phyloP scores from a whole-genome alignment of 1,140 invertebrate species.

The Steinernema khuongi region DNA sequence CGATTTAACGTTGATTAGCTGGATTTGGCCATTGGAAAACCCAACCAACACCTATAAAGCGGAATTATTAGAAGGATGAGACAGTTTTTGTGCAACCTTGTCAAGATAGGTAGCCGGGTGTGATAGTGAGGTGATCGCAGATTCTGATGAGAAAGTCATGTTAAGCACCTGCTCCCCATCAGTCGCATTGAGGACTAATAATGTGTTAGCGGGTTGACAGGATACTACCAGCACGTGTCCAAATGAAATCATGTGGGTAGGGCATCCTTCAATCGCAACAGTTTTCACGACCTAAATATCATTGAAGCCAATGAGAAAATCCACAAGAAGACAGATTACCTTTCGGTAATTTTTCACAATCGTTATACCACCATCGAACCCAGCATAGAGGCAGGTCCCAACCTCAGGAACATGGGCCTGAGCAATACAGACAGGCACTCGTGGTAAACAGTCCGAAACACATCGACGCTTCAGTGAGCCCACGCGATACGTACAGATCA shows the following conservation, averaged over 20 bases:
- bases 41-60: background rate
- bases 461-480: background rate
- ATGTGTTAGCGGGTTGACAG: background rate
- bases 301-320: background rate
- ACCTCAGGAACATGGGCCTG: background rate
- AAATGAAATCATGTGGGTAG: background rate
- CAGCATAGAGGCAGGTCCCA: background rate
- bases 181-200: background rate
- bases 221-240: background rate
- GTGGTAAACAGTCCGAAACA: background rate
- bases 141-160: background rate
- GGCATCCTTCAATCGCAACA: background rate
- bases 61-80: background rate
- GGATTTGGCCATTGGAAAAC: background rate
- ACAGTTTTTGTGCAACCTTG: background rate
- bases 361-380: background rate
- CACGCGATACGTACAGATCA: background rate
- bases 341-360: background rate
- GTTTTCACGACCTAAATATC: background rate
- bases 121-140: background rate
- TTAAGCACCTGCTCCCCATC: background rate
- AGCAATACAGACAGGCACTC: background rate
- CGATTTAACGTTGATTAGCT: background rate
- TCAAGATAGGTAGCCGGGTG: background rate
- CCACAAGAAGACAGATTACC: background rate